phyloP scores from a whole-genome alignment of 2,113 vertebrate species.

The Oncorhynchus clarkii region DNA sequence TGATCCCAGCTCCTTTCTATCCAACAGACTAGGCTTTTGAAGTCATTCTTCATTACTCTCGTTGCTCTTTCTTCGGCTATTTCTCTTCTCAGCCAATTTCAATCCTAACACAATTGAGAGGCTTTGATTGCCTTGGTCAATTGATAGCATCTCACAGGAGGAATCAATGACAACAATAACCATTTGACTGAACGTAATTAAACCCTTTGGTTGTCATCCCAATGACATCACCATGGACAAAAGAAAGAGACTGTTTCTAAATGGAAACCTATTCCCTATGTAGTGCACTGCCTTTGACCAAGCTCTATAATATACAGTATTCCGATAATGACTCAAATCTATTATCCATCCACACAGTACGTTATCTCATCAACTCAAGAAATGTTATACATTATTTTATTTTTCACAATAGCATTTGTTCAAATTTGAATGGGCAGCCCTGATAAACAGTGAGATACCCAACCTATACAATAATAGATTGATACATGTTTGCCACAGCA shows the following conservation, averaged over 20 bases:
- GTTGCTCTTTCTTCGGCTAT: neutral
- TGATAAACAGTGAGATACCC: neutral
- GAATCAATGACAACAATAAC: constrained; percentile 4
- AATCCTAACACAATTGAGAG: neutral
- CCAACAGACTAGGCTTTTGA: neutral
- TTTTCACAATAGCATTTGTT: neutral
- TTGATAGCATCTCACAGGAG: neutral
- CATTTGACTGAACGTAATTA: constrained; percentile 1
- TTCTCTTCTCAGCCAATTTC: neutral
- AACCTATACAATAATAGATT: too few relatives aligned
- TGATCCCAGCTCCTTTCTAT: neutral
- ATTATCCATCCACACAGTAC: neutral
- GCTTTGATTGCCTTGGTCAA: constrained; percentile 2
- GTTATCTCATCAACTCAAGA: neutral
- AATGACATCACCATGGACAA: neutral
- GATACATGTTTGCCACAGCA: neutral
- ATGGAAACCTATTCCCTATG: too few relatives aligned
- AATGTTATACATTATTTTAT: neutral
- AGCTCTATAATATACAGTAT: neutral
- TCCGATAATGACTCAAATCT: neutral
- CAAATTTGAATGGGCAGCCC: neutral
- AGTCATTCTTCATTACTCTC: neutral
- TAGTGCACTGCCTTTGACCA: neutral
- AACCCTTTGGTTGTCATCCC: neutral
- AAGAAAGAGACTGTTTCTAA: neutral